Conservation (phyloP, 2,797 vertebrate genomes). For the Danio tinwini region DNA sequence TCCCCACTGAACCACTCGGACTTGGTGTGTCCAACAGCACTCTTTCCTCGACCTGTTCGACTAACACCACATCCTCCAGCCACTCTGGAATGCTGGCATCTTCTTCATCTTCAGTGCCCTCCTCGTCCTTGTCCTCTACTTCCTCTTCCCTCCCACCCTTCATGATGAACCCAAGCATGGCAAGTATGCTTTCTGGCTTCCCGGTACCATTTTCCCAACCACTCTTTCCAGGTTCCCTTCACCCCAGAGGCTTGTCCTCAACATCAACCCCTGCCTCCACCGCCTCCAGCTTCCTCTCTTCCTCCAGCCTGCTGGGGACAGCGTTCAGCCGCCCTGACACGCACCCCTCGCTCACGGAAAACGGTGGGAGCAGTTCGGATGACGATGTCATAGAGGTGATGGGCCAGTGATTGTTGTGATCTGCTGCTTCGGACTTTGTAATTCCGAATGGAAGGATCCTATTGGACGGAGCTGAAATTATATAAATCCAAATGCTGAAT, state of each 20-base stretch:
- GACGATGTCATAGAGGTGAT: slow-evolving; percentile 97
- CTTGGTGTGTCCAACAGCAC: slow-evolving; percentile 77
- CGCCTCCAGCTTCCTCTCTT: slow-evolving; percentile 82
- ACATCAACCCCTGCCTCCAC: slow-evolving; percentile 66
- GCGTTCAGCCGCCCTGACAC: slow-evolving; percentile 81
- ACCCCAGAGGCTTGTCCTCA: slow-evolving; percentile 82
- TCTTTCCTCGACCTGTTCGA: slow-evolving; percentile 79
- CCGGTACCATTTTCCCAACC: slow-evolving; percentile 90
- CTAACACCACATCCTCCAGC: slow-evolving; percentile 68
- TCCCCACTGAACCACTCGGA: slow-evolving; percentile 86
- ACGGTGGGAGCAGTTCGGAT: slow-evolving; percentile 93
- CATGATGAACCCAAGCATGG: slow-evolving; percentile 91
- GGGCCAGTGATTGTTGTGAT: slow-evolving; percentile 81
- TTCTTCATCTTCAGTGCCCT: slow-evolving; percentile 81
- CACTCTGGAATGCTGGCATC: slow-evolving; percentile 85
- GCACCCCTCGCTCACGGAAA: slow-evolving; percentile 81
- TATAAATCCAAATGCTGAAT: slow-evolving; percentile 74
- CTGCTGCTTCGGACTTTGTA: slow-evolving; percentile 7
- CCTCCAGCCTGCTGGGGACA: slow-evolving; percentile 84
- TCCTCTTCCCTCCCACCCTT: slow-evolving; percentile 87
- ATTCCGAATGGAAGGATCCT: slow-evolving; percentile 7
- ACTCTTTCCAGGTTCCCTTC: slow-evolving; percentile 86
- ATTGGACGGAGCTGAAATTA: slow-evolving; percentile 44
- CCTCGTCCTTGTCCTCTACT: slow-evolving; percentile 81
- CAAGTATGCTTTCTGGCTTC: slow-evolving; percentile 88